Evolutionary conservation across 2,797 vertebrate genomes (phyloP).

Genomic region (Enteromius trimaculatus): DNA sequence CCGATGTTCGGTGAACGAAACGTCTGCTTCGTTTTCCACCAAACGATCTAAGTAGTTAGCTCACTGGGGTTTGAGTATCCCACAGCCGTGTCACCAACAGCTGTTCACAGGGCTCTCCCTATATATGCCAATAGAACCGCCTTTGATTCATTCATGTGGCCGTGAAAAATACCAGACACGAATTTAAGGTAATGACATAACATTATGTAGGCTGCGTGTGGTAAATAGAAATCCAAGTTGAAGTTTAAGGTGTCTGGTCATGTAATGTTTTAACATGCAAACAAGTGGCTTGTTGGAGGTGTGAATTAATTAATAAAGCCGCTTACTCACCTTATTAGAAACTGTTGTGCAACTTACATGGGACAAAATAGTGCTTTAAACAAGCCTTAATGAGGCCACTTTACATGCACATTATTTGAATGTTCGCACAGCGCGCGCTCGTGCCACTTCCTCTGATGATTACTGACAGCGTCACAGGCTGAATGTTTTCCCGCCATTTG

Average conservation of each 20-base stretch:
- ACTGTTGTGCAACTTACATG: not conserved
- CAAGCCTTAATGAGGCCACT: not conserved
- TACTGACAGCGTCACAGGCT: not conserved
- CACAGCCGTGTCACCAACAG: constrained; percentile 19
- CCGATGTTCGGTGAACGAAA: not conserved
- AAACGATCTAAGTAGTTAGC: not conserved
- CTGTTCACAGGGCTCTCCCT: constrained; percentile 10
- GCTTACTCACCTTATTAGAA: constrained; percentile 25
- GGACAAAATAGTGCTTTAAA: not conserved
- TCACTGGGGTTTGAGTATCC: not conserved
- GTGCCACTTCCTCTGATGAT: not conserved
- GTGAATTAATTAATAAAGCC: not conserved
- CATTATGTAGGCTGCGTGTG: not conserved
- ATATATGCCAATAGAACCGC: not conserved
- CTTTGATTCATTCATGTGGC: not conserved
- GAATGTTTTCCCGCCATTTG: not conserved
- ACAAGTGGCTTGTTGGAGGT: not conserved
- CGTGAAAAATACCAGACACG: not conserved
- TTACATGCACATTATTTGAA: not conserved
- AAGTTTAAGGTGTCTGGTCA: not conserved
- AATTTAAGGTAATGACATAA: not conserved
- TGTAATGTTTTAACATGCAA: not conserved
- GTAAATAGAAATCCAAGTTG: too few species aligned
- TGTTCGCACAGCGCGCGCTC: not conserved
- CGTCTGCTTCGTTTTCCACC: not conserved